Evolutionary conservation across 2,888 invertebrate species (phyloP), one percentile per base, ranked within the genome.

Genomic region (Embidobia sp.): DNA sequence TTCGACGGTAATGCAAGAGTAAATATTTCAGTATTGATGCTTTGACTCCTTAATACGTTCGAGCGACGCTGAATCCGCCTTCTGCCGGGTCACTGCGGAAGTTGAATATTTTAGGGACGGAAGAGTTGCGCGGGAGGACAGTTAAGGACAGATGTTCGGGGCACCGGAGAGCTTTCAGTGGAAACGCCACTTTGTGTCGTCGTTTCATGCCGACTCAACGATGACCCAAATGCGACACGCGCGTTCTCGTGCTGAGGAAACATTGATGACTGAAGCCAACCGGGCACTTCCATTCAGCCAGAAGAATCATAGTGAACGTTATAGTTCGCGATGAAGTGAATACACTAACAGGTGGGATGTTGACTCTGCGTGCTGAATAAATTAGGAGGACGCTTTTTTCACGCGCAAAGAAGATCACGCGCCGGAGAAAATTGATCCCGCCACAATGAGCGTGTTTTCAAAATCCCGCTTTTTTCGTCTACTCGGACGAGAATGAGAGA

Each of bases 71-170:
- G 69, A 78, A 74, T 74, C 69, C 63, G 59, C 57, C 73, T 64
- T 74, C 64, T 74, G 69, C 55, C 64, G 64, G 77, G 77, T 78
- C 77, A 78, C 77, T 78, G 77, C 77, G 64, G 77, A 74, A 78
- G 73, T 59, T 78, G 74, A 78, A 78, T 78, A 78, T 78, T 78
- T 78, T 70, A 78, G 69, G 64, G 27, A 59, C 57, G 59, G 44
- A 78, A 78, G 77, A 69, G 73, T 77, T 74, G 64, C 53, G 70
- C 40, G 8, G 61, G 40, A 77, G 70, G 51, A 77, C 59, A 73
- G 67, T 63, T 63, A 53, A 73, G 67, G 77, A 74, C 77, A 69
- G 77, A 78, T 78, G 77, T 78, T 78, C 55, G 57, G 46, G 46
- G 66, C 44, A 66, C 19, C 72, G 63, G 48, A 63, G 77, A 73